Evolutionary conservation across 1,140 invertebrate genomes (phyloP).

Genomic region (Solenopsis invicta): DNA sequence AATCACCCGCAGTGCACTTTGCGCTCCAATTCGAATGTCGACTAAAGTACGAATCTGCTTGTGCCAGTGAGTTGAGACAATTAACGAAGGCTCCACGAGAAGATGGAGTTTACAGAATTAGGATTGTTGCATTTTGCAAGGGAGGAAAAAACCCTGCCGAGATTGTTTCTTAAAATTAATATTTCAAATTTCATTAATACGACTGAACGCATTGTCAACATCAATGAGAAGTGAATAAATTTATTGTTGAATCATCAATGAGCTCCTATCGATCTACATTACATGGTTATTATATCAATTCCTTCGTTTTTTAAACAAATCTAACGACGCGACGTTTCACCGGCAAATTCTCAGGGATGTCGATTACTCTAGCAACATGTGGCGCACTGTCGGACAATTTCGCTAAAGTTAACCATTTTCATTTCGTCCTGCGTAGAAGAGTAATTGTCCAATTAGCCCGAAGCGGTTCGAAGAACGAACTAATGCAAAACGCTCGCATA

Average conservation of each 20-base stretch:
- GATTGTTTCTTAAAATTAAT: slow-evolving; percentile 2
- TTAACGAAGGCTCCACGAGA: slow-evolving; percentile 65
- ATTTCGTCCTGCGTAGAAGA: background rate
- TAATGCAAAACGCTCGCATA: slow-evolving; percentile 27
- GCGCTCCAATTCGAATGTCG: slow-evolving; percentile 63
- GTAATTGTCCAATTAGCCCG: slow-evolving; percentile 26
- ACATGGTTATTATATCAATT: background rate
- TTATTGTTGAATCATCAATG: slow-evolving; percentile 1
- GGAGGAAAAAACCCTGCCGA: slow-evolving; percentile 25
- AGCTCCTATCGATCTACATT: background rate
- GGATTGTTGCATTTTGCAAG: slow-evolving; percentile 65
- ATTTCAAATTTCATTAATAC: slow-evolving; percentile 9
- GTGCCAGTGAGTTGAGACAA: slow-evolving; percentile 67
- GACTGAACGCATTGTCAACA: background rate
- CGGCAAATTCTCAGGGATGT: background rate
- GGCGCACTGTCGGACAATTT: background rate
- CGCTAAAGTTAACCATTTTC: slow-evolving; percentile 26
- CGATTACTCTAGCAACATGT: slow-evolving; percentile 8
- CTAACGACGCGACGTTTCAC: background rate
- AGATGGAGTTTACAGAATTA: slow-evolving; percentile 65
- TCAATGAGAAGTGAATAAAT: background rate
- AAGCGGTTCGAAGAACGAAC: slow-evolving; percentile 15
- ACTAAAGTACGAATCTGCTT: slow-evolving; percentile 65
- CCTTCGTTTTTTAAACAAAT: background rate
- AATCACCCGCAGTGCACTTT: slow-evolving; percentile 70